Base-by-base conservation (phyloP, 2,113 vertebrate species). In the Delphinus delphis region DNA sequence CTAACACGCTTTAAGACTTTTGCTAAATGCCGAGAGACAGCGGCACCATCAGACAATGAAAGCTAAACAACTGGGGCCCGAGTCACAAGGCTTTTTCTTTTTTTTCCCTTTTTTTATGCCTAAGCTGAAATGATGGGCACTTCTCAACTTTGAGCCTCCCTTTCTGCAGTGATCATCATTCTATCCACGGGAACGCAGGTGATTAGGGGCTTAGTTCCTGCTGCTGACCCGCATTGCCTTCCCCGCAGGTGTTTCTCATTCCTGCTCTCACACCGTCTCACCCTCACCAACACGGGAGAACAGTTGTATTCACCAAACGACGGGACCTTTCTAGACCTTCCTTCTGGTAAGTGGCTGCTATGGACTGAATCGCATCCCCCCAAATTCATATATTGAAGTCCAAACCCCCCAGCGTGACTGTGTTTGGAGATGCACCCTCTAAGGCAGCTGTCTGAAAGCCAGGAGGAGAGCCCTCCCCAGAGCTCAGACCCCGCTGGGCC, bases 1-100 rank as follows among this genome's bases (percentile, higher is more conserved):
- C 41, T 97, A 98, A 98, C 98, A 96, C 18, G 28, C 92, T 97
- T 98, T 98, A 98, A 98, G 96, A 98, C 95, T 96, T 97, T 86
- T 93, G 96, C 93, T 98, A 97, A 98, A 97, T 97, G 97, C 92
- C 44, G 5, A 95, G 97, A 96, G 95, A 96, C 93, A 73, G 84
- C 65, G 38, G 26, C 94, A 93, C n/a, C 38, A 97, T 93, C 31
- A 91, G 96, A 98, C 86, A 98, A 96, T 96, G 98, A 97, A 77
- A 21, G 83, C 83, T 84, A 74, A 97, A 96, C 92, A 89, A 96
- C 74, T 55, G 26, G 50, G 70, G 93, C 41, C 95, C 84, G 11
- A 28, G 31, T n/a, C 67, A n/a, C 62, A 91, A 87, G 50, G 53
- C 74, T 88, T 88, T 81, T 84, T 63, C 63, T 68, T 77, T 68